Conservation (phyloP, 1,140 invertebrate genomes). For the Notospermus geniculatus region DNA sequence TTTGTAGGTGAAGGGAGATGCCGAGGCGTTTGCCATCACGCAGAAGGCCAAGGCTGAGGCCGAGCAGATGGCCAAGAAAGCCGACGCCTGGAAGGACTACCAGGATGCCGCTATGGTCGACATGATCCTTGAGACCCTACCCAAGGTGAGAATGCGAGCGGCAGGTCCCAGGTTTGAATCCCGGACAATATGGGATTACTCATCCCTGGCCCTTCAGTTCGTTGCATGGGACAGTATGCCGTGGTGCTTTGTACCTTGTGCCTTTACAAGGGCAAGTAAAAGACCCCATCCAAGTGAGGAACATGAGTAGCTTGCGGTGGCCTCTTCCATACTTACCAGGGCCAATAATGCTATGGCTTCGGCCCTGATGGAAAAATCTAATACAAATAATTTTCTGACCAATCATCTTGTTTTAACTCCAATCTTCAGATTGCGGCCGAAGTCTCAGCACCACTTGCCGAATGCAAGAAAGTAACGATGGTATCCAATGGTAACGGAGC, state of each 20-base stretch:
- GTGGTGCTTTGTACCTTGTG: no score
- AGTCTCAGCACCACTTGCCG: constrained; percentile 88
- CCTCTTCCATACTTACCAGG: no score
- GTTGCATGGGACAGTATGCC: no score
- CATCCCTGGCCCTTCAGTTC: no score
- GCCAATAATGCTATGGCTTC: no score
- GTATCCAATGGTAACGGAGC: constrained; percentile 89
- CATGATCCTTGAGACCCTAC: constrained; percentile 93
- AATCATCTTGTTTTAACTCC: no score
- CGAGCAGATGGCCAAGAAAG: constrained; percentile 94
- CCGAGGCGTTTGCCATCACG: constrained; percentile 90
- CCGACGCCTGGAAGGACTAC: constrained; percentile 94
- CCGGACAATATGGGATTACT: no score
- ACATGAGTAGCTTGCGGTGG: no score
- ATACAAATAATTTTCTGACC: background rate
- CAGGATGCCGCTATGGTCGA: constrained; percentile 95
- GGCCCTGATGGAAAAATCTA: no score
- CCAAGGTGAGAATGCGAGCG: constrained; percentile 70
- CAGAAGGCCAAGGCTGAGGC: constrained; percentile 93
- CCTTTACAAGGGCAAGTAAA: no score
- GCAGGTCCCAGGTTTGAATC: background rate
- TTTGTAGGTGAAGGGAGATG: constrained; percentile 68
- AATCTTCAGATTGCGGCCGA: constrained; percentile 82
- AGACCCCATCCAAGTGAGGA: no score
- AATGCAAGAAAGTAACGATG: constrained; percentile 92